Conservation (phyloP, 2,797 vertebrate species). For the Cirrhinus mrigala region DNA sequence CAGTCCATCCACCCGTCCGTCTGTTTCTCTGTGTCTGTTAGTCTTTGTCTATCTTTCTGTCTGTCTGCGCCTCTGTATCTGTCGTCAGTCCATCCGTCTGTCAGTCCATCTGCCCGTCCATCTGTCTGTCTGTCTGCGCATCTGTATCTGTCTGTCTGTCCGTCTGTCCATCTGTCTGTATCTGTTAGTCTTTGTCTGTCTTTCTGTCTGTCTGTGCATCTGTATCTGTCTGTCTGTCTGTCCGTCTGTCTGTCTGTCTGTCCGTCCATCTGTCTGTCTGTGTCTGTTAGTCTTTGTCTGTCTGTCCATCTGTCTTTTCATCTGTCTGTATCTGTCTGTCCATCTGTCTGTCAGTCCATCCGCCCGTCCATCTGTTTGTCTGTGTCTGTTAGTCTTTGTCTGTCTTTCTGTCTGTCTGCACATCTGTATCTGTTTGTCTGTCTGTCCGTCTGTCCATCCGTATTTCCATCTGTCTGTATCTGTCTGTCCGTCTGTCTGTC, state of each 20-base stretch:
- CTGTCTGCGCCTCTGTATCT: accelerated
- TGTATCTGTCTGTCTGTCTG: not conserved
- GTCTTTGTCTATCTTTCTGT: too few species aligned
- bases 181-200: too few species aligned
- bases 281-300: not conserved
- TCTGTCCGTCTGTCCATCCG: not conserved
- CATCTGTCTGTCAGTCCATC: not conserved
- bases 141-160: not conserved
- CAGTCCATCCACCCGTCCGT: accelerated
- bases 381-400: not conserved
- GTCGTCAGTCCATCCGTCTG: too few species aligned
- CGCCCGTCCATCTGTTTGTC: not conserved
- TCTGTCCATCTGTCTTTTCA: not conserved
- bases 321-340: not conserved
- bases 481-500: not conserved
- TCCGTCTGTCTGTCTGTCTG: not conserved
- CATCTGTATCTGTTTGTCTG: not conserved
- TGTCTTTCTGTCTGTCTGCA: not conserved
- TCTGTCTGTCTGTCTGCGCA: not conserved
- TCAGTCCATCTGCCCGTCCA: accelerated
- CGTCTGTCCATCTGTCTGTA: not conserved
- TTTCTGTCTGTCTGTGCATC: not conserved
- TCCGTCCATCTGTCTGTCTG: not conserved
- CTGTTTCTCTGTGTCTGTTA: too few species aligned
- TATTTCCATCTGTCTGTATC: not conserved